A percentile compares a stretch with the other conserved stretches of the same genome.
Evolutionary conservation across 2,113 vertebrate genomes (phyloP).

Genomic region (Albula goreensis): DNA sequence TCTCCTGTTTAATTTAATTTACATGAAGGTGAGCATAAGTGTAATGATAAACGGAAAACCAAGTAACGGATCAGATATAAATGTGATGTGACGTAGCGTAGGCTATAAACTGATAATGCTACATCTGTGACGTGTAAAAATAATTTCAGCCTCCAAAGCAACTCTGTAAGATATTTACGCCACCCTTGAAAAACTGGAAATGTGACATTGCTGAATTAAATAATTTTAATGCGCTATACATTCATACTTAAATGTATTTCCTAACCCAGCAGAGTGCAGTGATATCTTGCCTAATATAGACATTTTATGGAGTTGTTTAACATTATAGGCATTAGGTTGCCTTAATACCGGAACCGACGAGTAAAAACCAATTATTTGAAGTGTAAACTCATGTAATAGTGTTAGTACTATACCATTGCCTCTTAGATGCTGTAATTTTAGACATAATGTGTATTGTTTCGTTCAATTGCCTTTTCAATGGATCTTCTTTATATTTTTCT

Average conservation of each 20-base stretch:
- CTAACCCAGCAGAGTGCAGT: neutral
- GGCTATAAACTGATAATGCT: neutral
- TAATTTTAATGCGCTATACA: neutral
- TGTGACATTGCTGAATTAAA: neutral
- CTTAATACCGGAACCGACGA: neutral
- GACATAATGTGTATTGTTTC: no score
- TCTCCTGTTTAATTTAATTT: neutral
- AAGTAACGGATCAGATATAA: neutral
- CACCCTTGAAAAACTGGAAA: neutral
- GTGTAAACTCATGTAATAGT: neutral
- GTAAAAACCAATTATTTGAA: neutral
- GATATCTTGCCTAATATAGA: neutral
- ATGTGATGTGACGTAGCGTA: neutral
- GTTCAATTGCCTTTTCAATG: no score
- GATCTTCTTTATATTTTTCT: no score
- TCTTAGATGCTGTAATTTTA: no score
- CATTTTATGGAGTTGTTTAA: neutral
- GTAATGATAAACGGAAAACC: neutral
- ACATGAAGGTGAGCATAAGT: neutral
- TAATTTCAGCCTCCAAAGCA: neutral
- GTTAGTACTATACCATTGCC: no score
- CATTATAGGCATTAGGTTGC: neutral
- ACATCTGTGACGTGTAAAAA: neutral
- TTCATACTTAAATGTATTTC: neutral
- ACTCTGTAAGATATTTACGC: neutral